Conservation (phyloP, 2,113 vertebrate genomes). For the Chloropsis cyanopogon region DNA sequence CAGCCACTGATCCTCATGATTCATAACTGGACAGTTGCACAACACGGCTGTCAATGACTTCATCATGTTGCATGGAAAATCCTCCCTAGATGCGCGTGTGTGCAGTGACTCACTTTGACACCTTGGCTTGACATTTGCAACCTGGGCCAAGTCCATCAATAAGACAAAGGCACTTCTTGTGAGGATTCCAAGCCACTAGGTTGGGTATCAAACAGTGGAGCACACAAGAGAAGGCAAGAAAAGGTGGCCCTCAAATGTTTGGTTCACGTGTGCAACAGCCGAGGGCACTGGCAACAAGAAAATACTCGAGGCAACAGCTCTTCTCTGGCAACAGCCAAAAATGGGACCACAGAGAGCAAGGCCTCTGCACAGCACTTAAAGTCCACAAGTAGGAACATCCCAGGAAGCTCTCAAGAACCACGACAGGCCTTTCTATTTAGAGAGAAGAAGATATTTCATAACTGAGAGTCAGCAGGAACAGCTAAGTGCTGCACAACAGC, state of each 20-base stretch:
- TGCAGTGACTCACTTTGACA: conserved; percentile 29
- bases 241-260: neutral
- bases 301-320: neutral
- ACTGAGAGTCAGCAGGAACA: neutral
- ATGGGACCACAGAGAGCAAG: neutral
- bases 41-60: conserved; percentile 14
- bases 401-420: neutral
- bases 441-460: neutral
- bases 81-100: neutral
- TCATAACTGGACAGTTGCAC: conserved; percentile 15
- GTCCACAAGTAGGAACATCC: neutral
- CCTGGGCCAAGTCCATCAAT: neutral
- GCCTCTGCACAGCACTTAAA: neutral
- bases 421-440: neutral
- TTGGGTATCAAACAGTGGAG: neutral
- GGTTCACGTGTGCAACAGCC: neutral
- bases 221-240: neutral
- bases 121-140: conserved; percentile 32
- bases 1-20: neutral
- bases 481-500: neutral
- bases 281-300: neutral
- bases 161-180: conserved; percentile 26
- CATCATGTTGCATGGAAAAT: conserved; percentile 36
- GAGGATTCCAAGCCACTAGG: neutral
- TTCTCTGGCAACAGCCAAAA: neutral